Evolutionary conservation across 2,113 vertebrate species (phyloP), one percentile per base, ranked within the genome.

Genomic region (Glareola pratincola): DNA sequence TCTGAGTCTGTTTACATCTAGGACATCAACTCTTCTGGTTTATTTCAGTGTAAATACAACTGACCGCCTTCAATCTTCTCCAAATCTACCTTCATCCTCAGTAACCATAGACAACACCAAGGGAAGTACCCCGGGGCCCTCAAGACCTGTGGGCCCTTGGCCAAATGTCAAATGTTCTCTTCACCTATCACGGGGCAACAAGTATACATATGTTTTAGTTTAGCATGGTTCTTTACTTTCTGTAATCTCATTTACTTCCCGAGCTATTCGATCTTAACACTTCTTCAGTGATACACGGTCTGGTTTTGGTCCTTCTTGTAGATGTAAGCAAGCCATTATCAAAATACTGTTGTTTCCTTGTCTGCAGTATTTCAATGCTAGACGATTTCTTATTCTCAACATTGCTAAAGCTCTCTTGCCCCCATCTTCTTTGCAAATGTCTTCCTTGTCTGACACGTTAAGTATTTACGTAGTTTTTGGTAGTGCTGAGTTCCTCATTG

Each of bases 101-200:
- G 18, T 56, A 68, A 41, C 14, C 9, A 3, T 0, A 32, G 14
- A 30, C 4, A 91, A 16, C 15, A 53, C 12, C 19, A 72, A 47
- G 11, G 30, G 30, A 43, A 23, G 13, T 34, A 45, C 54, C 2
- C 3, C 27, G 77, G 37, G 29, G 12, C 7, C 43, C 18, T 26
- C 5, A 66, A 29, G 22, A 30, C 24, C 30, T 13, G 4, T 60
- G 30, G 13, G 32, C 6, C 27, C 15, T 39, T 27, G 7, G 12
- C 15, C 4, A 91, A 54, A 63, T 12, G 6, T 48, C 23, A 88
- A 73, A 88, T 8, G 2, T 1, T 82, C 4, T 57, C 23, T 50
- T 68, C 21, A n/a, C 4, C 17, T 39, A 1, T 14, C 10, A 22
- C 0, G 1, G 26, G 5, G 15, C 21, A 50, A 41, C 4, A 68